Evolutionary conservation across 2,888 invertebrate species (phyloP), one percentile per base, ranked within the genome.

Genomic region (Agriopis aurantiaria): DNA sequence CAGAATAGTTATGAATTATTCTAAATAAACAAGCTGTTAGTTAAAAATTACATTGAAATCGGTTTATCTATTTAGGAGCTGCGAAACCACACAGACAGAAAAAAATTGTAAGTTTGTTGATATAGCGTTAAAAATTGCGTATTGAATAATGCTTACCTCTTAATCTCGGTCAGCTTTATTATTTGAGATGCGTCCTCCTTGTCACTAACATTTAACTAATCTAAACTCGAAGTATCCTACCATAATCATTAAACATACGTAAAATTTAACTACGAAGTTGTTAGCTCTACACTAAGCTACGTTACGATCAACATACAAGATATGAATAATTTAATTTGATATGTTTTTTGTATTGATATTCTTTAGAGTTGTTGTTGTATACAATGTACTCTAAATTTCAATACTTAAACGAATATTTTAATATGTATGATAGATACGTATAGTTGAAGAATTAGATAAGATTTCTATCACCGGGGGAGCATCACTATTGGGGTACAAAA

Each of bases 331-430:
- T 82, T 78, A 82, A 71, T 89, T 89, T 93, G 94, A 93, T 93
- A 93, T 93, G 93, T 93, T 90, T 33, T 85, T 84, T 70, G 91
- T 90, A 92, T 89, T 90, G 93, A 93, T 93, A 93, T 93, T 93
- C 93, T 82, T 90, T 89, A 93, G 94, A 92, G 90, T 89, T 88
- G 91, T 92, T 92, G 90, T 86, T 91, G 89, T 68, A 88, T 91
- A 91, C 90, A 90, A 87, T 82, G n/a, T 80, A 89, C 91, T 91
- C 89, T 88, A 90, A 91, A 63, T 70, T 82, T 87, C 89, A 91
- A 91, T 90, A 91, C 90, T 81, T 84, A 81, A 83, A 82, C 82
- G 6, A 8, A 6, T 46, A 73, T 76, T 67, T 64, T 75, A 76
- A 86, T 85, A 87, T 86, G 83, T 80, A 74, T 65, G 43, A 67